phyloP scores from a whole-genome alignment of 2,888 invertebrate genomes.

The Synergus gifuensis region DNA sequence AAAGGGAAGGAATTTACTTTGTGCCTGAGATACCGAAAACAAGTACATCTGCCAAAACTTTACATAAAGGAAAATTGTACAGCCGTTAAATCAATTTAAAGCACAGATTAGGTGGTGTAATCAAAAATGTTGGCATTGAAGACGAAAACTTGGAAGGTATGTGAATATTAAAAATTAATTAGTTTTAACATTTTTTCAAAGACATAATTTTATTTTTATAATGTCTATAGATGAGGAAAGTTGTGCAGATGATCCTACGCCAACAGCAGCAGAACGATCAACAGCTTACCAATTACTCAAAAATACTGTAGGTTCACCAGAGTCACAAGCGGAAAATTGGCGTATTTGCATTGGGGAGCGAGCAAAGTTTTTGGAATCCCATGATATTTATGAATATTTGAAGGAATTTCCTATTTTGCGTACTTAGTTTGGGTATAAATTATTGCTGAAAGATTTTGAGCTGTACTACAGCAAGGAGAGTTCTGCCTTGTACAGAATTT shows the following conservation, averaged over 20 bases:
- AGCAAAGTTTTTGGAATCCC: not conserved
- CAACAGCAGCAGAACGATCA: not conserved
- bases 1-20: constrained; percentile 11
- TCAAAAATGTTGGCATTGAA: not conserved
- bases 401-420: not conserved
- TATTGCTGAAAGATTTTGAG: not conserved
- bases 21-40: not conserved
- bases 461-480: not conserved
- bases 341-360: not conserved
- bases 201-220: not conserved
- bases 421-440: not conserved
- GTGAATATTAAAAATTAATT: not conserved
- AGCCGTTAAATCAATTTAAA: not conserved
- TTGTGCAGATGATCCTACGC: too few relatives aligned
- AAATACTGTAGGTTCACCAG: not conserved
- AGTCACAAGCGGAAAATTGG: not conserved
- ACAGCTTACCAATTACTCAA: not conserved
- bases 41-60: not conserved
- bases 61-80: constrained; percentile 4
- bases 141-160: not conserved
- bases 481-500: not conserved
- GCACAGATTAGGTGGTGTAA: not conserved
- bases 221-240: too few relatives aligned
- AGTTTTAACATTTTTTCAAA: not conserved
- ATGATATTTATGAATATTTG: not conserved